These are phyloP conservation scores for Drosophila pachea DNA, from an alignment of 1,140 invertebrate genomes.

Conservation along the genomic window DNA sequence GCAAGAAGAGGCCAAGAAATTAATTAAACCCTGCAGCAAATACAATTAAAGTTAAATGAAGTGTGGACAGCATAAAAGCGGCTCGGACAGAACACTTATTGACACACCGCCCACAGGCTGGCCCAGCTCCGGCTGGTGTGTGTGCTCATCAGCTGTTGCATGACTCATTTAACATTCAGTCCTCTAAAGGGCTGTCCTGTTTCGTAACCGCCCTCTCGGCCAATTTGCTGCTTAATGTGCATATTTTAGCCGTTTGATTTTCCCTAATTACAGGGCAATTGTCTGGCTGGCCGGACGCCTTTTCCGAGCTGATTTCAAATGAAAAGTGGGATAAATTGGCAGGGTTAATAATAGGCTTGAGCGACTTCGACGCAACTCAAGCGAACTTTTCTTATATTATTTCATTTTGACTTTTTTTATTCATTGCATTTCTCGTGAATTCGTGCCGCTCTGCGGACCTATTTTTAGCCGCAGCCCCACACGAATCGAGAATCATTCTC, in stretches of 20 bases:
- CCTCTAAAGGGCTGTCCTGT: slow-evolving; percentile 38
- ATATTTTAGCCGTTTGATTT: slow-evolving; percentile 63
- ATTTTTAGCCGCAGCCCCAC: slow-evolving; percentile 30
- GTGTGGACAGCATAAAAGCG: neutral
- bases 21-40: slow-evolving; percentile 33
- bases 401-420: neutral
- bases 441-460: neutral
- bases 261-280: slow-evolving; percentile 55
- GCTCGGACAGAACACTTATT: slow-evolving; percentile 27
- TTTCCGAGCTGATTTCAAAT: slow-evolving; percentile 4
- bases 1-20: slow-evolving; percentile 15
- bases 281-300: slow-evolving; percentile 4
- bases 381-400: neutral
- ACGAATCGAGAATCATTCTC: slow-evolving; percentile 36
- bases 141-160: slow-evolving; percentile 24
- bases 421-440: slow-evolving; percentile 1
- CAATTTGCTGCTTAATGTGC: slow-evolving; percentile 58
- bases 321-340: neutral
- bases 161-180: slow-evolving; percentile 44
- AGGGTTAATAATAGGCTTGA: slow-evolving; percentile 9
- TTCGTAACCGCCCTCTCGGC: slow-evolving; percentile 35
- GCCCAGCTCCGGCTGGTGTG: slow-evolving; percentile 1
- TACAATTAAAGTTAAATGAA: slow-evolving; percentile 31
- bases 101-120: slow-evolving; percentile 40
- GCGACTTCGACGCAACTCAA: neutral